Conservation (phyloP, 2,797 vertebrate genomes). For the Eleutherodactylus coqui region DNA sequence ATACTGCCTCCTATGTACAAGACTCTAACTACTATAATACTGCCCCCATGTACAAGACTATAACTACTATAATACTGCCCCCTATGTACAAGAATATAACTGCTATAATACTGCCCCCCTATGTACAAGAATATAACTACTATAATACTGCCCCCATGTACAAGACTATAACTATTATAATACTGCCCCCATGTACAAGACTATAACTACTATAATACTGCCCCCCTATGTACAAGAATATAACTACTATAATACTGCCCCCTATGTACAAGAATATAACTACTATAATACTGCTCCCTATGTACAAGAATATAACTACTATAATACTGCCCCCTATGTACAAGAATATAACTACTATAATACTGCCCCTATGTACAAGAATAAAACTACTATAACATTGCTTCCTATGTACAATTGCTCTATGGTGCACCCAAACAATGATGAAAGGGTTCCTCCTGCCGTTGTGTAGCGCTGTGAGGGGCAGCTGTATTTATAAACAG, state of each 20-base stretch:
- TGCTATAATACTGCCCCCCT: background rate
- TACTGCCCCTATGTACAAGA: background rate
- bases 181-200: background rate
- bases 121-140: constrained; percentile 7
- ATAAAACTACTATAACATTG: background rate
- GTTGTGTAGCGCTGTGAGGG: background rate
- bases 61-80: too few relatives aligned
- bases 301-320: background rate
- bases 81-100: too few relatives aligned
- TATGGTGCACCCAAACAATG: background rate
- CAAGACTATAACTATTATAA: background rate
- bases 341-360: background rate
- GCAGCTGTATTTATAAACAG: constrained; percentile 59
- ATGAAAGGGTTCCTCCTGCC: background rate
- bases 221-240: background rate
- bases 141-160: background rate
- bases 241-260: too few relatives aligned
- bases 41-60: too few relatives aligned
- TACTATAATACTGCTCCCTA: background rate
- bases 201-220: constrained; percentile 9
- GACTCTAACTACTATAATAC: too few relatives aligned
- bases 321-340: background rate
- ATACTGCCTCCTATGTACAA: too few relatives aligned
- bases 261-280: too few relatives aligned
- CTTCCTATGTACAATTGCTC: background rate